These are phyloP conservation scores for Drosophila affinis DNA, from an alignment of 2,888 invertebrate genomes.

Conservation along the genomic window DNA sequence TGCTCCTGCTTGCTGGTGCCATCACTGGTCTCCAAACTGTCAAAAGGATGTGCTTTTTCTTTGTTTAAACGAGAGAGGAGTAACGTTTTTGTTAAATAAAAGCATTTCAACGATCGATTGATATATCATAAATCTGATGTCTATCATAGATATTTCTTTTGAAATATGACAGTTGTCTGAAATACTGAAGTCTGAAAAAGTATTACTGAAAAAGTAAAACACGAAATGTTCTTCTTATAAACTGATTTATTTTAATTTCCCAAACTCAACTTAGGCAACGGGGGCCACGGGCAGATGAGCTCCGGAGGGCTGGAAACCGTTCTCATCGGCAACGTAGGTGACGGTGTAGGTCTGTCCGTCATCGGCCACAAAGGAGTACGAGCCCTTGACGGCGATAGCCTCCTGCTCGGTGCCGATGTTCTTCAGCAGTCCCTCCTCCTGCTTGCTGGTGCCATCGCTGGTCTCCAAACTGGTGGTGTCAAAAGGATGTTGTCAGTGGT, in stretches of 20 bases:
- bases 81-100: no score
- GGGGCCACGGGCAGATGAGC: constrained; percentile 72
- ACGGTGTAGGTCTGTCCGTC: constrained; percentile 78
- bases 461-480: no score
- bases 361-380: constrained; percentile 71
- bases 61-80: no score
- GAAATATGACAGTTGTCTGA: no score
- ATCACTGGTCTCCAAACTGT: no score
- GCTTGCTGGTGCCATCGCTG: constrained; percentile 69
- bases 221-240: neutral
- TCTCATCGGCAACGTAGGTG: constrained; percentile 83
- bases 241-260: neutral
- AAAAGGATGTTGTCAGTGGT: no score
- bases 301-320: constrained; percentile 85
- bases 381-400: constrained; percentile 74
- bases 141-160: no score
- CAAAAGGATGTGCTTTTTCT: constrained; percentile 39
- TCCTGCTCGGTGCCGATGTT: constrained; percentile 72
- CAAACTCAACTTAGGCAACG: no score
- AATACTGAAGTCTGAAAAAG: neutral
- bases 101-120: no score
- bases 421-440: constrained; percentile 64
- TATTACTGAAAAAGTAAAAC: neutral
- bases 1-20: constrained; percentile 35
- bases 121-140: no score